phyloP scores from a whole-genome alignment of 2,797 vertebrate genomes.

The Telmatherina bonti region DNA sequence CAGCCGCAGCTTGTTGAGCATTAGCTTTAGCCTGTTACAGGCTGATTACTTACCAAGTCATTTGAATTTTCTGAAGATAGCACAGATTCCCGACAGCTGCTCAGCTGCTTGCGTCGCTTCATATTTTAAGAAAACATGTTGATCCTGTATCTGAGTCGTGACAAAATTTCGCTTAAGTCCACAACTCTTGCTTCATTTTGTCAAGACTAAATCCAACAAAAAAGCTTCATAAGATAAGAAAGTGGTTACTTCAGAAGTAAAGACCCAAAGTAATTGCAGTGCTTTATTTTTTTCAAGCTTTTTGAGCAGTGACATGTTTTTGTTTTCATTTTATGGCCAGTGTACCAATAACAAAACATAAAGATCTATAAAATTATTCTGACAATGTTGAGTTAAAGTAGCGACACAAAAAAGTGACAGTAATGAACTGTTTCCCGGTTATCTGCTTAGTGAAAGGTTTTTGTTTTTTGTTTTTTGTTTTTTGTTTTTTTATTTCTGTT shows the following conservation, averaged over 20 bases:
- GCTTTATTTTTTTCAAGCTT: slow-evolving; percentile 21
- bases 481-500: slow-evolving; percentile 7
- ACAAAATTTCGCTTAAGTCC: slow-evolving; percentile 52
- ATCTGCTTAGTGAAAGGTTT: neutral
- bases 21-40: slow-evolving; percentile 36
- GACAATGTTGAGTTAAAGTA: slow-evolving; percentile 24
- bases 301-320: slow-evolving; percentile 35
- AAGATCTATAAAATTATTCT: slow-evolving; percentile 32
- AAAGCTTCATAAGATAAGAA: slow-evolving; percentile 30
- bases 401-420: slow-evolving; percentile 29
- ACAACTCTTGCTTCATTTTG: slow-evolving; percentile 25
- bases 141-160: slow-evolving; percentile 43
- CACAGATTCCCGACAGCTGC: slow-evolving; percentile 47
- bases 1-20: slow-evolving; percentile 54
- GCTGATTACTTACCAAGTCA: slow-evolving; percentile 52
- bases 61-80: slow-evolving; percentile 51
- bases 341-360: slow-evolving; percentile 26
- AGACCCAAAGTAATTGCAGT: slow-evolving; percentile 39
- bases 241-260: slow-evolving; percentile 40
- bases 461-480: too few species aligned
- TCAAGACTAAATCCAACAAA: neutral
- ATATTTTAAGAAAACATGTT: slow-evolving; percentile 42
- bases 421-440: slow-evolving; percentile 15
- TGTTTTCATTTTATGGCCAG: slow-evolving; percentile 25
- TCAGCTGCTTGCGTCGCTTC: slow-evolving; percentile 29